Base-by-base conservation (phyloP, 2,797 vertebrate genomes). In the Tragelaphus eurycerus region DNA sequence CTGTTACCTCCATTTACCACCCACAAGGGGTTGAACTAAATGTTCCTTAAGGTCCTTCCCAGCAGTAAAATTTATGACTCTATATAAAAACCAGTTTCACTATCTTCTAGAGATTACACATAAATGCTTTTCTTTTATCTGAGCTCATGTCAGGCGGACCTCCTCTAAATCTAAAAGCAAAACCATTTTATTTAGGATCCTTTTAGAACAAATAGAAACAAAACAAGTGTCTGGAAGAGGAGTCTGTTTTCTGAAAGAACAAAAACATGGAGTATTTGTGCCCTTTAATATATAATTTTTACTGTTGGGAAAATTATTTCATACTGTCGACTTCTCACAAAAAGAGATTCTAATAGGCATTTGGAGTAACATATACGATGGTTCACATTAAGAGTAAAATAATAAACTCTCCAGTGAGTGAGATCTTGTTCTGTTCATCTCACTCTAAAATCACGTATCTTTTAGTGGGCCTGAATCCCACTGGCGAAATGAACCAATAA, bases 71-170 rank as follows among this genome's bases (percentile, higher is more conserved):
- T 97, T 82, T 96, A 97, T 89, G 93, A 86, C 78, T 94, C 86
- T 94, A 93, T 97, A 93, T 86, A 97, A 98, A 98, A 98, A 97
- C 84, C 91, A 78, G 90, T 98, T 98, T 97, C 95, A 96, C 89
- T 92, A 79, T 95, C 97, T 98, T 90, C 94, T 92, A 90, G 86
- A 98, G 71, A 98, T 98, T 98, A 98, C 96, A 94, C 83, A 94
- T 82, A 96, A 97, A 97, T 87, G 94, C 86, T 97, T 97, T 96
- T 97, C 96, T 89, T 96, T 98, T 82, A 89, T 89, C 98, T 86
- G 92, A 86, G 82, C 67, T 94, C 71, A 54, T 67, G 92, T 96
- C 95, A 95, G 74, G 27, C 21, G 74, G 95, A 92, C 67, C 90
- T 19, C 27, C 83, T 92, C 60, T 95, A 95, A 98, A 91, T 95